Base-by-base conservation (phyloP, 1,140 invertebrate genomes). In the Drosophila tristis region DNA sequence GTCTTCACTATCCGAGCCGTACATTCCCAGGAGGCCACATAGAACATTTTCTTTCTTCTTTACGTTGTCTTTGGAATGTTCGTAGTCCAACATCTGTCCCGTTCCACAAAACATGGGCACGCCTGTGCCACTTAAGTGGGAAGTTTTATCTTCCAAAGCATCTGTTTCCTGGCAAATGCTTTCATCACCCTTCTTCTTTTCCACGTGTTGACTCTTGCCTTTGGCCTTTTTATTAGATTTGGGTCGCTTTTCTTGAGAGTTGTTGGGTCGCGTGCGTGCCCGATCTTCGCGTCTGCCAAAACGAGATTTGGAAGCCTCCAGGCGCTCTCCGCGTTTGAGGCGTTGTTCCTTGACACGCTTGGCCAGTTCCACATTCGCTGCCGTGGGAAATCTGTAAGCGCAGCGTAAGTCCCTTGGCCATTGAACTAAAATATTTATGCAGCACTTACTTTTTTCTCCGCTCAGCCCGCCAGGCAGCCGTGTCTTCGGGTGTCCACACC, bases 401-500 rank as follows among this genome's bases (percentile, higher is more conserved):
- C 42, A 3, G 7, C 23, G 2, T 49, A 20, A 39, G 35, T 5
- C 11, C 4, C 35, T 2, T 13, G 4, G 4, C 35, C 35, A 20
- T 4, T 6, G 2, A 13, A 9, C 15, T 20, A 20, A 20, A 20
- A 39, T 6, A 49, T 7, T 23, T 31, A 0, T 13, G 8, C 11
- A 45, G 8, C 0, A 51, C 44, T 25, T 2, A 80, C 80, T 92
- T 94, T 92, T 93, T 96, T 91, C 95, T 96, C 60, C 97, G 93
- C 75, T 98, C 96, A 51, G 94, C 94, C 58, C 94, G 95, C 96
- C 97, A 98, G 92, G 96, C 96, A 50, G 94, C 90, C 71, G 98
- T 95, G 65, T 98, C 96, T 90, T 97, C 96, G 2, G 95, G 94
- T 8, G 95, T 95, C 60, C 95, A 94, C 9, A 96, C 72, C 79